These are phyloP conservation scores for Cheilosia vulpina DNA, from an alignment of 2,888 invertebrate species.

Conservation along the genomic window DNA sequence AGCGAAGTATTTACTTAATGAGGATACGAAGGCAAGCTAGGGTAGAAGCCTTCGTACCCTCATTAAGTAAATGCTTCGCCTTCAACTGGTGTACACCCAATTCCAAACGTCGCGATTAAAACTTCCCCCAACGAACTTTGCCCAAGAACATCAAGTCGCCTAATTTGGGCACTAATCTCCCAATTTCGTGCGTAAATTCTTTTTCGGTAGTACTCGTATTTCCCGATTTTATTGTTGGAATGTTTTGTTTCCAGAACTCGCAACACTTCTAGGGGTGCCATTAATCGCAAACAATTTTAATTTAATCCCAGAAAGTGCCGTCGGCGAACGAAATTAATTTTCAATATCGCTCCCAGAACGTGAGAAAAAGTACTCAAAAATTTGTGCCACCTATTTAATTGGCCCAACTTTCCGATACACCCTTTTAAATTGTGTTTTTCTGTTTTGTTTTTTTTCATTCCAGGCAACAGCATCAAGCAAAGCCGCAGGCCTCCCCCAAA, in stretches of 20 bases:
- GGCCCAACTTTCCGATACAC: constrained; percentile 27
- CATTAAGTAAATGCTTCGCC: no score
- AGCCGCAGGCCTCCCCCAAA: constrained; percentile 31
- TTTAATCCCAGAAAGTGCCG: neutral
- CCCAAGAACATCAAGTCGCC: neutral
- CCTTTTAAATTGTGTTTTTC: neutral
- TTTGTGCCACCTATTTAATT: constrained; percentile 41
- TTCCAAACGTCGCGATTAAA: no score
- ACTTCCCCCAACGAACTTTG: neutral
- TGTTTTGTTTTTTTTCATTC: neutral
- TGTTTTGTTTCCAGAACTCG: constrained; percentile 8
- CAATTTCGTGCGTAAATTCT: constrained; percentile 1
- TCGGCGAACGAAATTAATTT: constrained; percentile 22
- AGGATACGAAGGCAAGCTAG: no score
- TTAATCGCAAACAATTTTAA: neutral
- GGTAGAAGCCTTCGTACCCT: no score
- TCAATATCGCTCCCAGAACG: constrained; percentile 13
- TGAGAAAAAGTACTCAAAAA: constrained; percentile 29
- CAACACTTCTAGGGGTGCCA: neutral
- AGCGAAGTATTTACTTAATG: no score
- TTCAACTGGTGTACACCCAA: no score
- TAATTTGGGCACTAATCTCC: neutral
- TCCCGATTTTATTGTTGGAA: neutral
- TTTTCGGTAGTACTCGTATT: no score
- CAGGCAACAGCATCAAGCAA: constrained; percentile 50